These are phyloP conservation scores for Drosophila fuyamai DNA, from an alignment of 1,140 invertebrate genomes.

Conservation along the genomic window DNA sequence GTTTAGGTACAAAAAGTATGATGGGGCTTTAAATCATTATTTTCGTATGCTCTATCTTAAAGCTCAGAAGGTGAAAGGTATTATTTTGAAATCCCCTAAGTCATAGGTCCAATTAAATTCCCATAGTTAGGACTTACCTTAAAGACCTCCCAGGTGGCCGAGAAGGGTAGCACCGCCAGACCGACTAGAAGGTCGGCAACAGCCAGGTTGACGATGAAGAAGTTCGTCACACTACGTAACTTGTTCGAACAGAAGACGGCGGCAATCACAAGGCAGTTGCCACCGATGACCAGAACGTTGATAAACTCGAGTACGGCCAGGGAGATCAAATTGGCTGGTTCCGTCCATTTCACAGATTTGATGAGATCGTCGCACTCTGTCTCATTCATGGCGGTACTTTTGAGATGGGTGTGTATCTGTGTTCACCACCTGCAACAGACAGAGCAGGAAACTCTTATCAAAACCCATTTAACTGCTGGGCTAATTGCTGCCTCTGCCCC, in stretches of 20 bases:
- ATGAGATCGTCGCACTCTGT: constrained; percentile 90
- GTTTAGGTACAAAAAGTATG: no score
- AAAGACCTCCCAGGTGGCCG: constrained; percentile 94
- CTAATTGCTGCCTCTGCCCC: constrained; percentile 18
- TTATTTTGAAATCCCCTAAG: no score
- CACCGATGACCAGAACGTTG: constrained; percentile 93
- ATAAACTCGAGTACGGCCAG: constrained; percentile 92
- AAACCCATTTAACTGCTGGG: constrained; percentile 26
- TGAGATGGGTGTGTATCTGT: constrained; percentile 71
- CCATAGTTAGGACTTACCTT: constrained; percentile 86
- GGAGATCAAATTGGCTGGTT: constrained; percentile 89
- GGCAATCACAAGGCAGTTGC: constrained; percentile 96
- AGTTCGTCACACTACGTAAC: constrained; percentile 96
- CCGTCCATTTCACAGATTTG: constrained; percentile 91
- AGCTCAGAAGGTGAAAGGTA: no score
- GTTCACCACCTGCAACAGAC: constrained; percentile 76
- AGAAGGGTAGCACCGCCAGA: constrained; percentile 95
- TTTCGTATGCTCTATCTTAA: no score
- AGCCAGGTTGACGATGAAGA: constrained; percentile 97
- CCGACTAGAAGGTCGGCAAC: constrained; percentile 96
- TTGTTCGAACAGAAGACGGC: constrained; percentile 95
- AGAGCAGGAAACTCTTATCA: constrained; percentile 7
- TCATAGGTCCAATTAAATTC: constrained; percentile 63
- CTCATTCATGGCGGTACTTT: constrained; percentile 88
- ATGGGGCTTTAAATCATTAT: no score